Conservation (phyloP, 2,113 vertebrate species). For the Vidua macroura region DNA sequence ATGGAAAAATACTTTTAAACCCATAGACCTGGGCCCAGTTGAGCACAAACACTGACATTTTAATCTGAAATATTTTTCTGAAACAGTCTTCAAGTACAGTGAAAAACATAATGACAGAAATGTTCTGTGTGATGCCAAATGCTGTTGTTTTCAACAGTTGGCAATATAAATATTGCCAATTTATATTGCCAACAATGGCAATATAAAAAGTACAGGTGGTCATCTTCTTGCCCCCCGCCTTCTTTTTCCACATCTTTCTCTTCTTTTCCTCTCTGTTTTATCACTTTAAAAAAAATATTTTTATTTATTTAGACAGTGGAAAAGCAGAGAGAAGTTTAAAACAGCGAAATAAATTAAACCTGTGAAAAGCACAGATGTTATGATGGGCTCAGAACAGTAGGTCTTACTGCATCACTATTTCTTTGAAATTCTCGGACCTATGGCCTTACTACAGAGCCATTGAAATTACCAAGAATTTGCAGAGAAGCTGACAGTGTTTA, state of each 20-base stretch:
- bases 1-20: conserved; percentile 31
- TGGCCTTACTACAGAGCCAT: background rate
- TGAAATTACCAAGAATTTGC: background rate
- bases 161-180: background rate
- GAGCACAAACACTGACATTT: conserved; percentile 24
- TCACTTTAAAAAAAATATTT: background rate
- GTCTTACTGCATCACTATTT: background rate
- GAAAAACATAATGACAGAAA: background rate
- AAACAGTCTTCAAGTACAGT: background rate
- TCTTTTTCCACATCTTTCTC: background rate
- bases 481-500: background rate
- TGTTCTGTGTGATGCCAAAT: background rate
- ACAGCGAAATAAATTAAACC: background rate
- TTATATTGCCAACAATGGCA: background rate
- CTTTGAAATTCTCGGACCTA: background rate
- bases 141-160: background rate
- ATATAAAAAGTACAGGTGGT: background rate
- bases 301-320: background rate
- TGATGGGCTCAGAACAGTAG: background rate
- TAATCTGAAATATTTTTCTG: conserved; percentile 21
- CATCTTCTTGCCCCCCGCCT: background rate
- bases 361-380: background rate
- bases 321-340: background rate
- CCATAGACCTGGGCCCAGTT: background rate
- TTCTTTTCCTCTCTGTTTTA: background rate